Evolutionary conservation across 2,113 vertebrate species (phyloP).

Genomic region (Cervus canadensis): DNA sequence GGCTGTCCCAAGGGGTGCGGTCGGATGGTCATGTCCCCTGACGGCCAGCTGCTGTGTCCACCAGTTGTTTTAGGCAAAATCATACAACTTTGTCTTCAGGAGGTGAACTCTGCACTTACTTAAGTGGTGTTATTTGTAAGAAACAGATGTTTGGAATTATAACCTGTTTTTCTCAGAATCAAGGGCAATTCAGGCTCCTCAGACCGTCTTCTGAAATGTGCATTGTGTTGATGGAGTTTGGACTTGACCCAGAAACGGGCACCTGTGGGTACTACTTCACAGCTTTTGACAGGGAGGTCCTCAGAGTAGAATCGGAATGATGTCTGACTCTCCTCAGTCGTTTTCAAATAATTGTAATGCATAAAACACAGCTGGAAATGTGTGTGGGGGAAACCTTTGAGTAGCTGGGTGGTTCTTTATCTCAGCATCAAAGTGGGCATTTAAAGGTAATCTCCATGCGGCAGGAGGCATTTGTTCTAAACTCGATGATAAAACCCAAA

Average conservation of each 20-base stretch:
- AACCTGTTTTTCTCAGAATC: neutral
- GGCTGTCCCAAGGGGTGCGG: fast-evolving
- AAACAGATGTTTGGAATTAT: conserved; percentile 29
- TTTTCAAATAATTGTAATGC: neutral
- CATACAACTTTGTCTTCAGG: neutral
- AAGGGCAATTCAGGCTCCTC: neutral
- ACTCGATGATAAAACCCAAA: neutral
- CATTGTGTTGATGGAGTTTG: neutral
- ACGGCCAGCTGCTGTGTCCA: fast-evolving
- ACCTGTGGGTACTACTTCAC: neutral
- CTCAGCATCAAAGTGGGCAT: neutral
- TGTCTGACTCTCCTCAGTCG: neutral
- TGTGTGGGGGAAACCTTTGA: neutral
- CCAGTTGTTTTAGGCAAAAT: neutral
- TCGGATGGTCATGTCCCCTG: fast-evolving
- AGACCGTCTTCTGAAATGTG: neutral
- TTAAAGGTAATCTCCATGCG: neutral
- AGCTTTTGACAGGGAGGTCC: neutral
- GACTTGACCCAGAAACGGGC: neutral
- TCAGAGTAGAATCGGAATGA: fast-evolving
- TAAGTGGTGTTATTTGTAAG: neutral
- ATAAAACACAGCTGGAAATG: neutral
- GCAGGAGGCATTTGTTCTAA: neutral
- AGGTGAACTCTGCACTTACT: neutral
- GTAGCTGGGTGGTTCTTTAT: neutral